Conservation (phyloP, 2,113 vertebrate species). For the Mormoops blainvillei region DNA sequence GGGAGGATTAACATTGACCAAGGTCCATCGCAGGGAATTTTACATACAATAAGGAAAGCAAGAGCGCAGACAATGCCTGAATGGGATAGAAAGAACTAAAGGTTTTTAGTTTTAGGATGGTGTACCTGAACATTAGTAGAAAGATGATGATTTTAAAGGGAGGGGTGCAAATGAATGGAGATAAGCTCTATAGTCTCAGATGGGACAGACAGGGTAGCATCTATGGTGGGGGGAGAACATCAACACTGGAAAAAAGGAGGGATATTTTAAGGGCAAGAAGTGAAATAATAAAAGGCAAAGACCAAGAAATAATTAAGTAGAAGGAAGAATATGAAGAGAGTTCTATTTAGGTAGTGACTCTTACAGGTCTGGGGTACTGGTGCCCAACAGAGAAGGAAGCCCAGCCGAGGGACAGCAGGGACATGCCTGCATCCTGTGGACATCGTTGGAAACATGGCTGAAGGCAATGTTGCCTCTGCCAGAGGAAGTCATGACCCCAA, state of each 20-base stretch:
- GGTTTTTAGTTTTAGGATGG: background rate
- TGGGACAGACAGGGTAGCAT: background rate
- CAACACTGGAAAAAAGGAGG: background rate
- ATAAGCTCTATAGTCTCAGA: background rate
- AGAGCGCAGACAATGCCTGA: background rate
- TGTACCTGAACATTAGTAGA: background rate
- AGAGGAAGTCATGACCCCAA: background rate
- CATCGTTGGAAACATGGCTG: background rate
- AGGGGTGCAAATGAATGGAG: background rate
- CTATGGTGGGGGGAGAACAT: background rate
- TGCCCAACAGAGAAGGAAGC: background rate
- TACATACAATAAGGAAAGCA: background rate
- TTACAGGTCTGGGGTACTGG: background rate
- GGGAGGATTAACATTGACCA: background rate
- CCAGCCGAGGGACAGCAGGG: fast-evolving
- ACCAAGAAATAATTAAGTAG: background rate
- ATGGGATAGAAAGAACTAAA: background rate
- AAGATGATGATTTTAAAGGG: background rate
- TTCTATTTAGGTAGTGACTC: background rate
- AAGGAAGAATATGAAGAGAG: background rate
- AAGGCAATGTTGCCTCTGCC: background rate
- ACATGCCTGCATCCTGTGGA: background rate
- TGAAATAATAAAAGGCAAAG: background rate
- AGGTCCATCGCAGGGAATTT: background rate
- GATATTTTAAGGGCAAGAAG: background rate